Conservation (phyloP, 2,797 vertebrate species). For the Limnodromus scolopaceus region DNA sequence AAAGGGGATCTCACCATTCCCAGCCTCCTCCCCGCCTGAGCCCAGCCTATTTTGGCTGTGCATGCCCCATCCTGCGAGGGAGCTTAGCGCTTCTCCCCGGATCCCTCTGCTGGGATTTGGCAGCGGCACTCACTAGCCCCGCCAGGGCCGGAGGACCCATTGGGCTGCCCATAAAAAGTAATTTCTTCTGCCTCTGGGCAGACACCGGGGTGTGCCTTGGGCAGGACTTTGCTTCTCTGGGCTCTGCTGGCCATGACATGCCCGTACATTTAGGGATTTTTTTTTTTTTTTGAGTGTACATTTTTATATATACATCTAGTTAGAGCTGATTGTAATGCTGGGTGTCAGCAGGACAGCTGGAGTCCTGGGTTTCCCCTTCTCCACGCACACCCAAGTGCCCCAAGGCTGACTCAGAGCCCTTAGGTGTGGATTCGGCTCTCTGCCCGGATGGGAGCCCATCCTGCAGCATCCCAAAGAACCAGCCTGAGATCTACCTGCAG, state of each 20-base stretch:
- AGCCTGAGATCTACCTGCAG: not conserved
- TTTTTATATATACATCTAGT: not conserved
- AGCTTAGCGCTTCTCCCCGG: not conserved
- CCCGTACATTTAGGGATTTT: not conserved
- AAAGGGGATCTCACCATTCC: not conserved
- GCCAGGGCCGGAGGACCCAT: not conserved
- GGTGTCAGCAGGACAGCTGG: conserved; percentile 18
- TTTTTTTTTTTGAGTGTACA: not conserved
- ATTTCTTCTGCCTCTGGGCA: not conserved
- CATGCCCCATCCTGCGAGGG: not conserved
- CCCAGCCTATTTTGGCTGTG: not conserved
- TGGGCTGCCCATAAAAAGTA: conserved; percentile 3
- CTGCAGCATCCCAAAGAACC: not conserved
- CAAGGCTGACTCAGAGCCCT: not conserved
- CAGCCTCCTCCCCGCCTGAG: not conserved
- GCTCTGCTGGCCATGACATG: not conserved
- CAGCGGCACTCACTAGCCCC: rapidly evolving
- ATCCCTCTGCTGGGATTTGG: not conserved
- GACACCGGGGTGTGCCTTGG: not conserved
- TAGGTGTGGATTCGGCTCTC: not conserved
- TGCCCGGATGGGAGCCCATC: not conserved
- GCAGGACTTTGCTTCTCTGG: not conserved
- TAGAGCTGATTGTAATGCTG: not conserved
- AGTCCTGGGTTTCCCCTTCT: conserved; percentile 8
- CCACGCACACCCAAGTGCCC: not conserved